phyloP scores from a whole-genome alignment of 92 coral and sea anemone genomes.

The Zoanthus solanderi region DNA sequence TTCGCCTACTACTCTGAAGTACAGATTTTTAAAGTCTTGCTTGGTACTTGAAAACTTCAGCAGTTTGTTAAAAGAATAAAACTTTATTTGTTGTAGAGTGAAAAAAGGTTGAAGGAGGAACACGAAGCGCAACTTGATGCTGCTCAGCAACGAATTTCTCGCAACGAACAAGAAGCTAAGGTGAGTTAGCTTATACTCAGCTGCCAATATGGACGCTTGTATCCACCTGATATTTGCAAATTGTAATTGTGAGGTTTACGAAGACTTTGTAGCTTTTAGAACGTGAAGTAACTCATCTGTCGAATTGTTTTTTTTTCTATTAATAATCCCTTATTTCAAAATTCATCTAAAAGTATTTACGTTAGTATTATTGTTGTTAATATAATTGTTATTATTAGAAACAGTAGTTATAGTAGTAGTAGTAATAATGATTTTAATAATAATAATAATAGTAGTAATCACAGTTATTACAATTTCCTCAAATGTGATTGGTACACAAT shows the following conservation, averaged over 20 bases:
- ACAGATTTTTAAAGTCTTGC: background rate
- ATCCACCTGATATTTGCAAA: background rate
- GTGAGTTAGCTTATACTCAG: background rate
- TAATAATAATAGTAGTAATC: too few species aligned
- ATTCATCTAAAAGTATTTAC: too few species aligned
- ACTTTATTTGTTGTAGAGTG: background rate
- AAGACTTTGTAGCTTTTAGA: background rate
- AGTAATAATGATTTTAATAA: too few species aligned
- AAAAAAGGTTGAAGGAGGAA: conserved; percentile 25
- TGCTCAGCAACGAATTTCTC: conserved; percentile 35
- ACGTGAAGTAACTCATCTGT: background rate
- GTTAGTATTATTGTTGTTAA: background rate
- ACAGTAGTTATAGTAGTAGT: too few species aligned
- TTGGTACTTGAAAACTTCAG: background rate
- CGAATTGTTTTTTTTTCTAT: background rate
- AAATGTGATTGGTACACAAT: too few species aligned
- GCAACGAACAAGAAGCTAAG: conserved; percentile 14
- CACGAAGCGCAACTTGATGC: conserved; percentile 36
- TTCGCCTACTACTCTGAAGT: too few species aligned
- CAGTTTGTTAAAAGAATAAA: too few species aligned
- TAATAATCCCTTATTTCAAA: too few species aligned
- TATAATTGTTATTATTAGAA: background rate
- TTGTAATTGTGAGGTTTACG: background rate
- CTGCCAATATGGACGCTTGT: background rate
- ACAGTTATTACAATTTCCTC: too few species aligned